A percentile compares a stretch with the other conserved stretches of the same genome.
These are phyloP conservation scores for Pseudococcus longispinus DNA, from an alignment of 2,888 invertebrate species.

Conservation along the genomic window DNA sequence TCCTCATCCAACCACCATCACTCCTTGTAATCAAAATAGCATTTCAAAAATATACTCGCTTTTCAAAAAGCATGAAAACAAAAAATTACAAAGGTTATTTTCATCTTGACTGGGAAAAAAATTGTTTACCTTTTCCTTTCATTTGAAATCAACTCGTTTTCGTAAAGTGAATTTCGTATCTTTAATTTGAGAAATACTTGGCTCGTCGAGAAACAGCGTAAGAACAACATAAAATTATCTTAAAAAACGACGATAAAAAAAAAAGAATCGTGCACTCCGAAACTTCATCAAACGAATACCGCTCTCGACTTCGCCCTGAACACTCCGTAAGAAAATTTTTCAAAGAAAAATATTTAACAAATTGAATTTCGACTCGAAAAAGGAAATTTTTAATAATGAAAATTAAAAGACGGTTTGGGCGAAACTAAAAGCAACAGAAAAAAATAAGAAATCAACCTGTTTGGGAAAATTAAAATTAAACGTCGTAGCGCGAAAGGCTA, in stretches of 20 bases:
- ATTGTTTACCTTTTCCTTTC: neutral
- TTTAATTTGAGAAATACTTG: conserved; percentile 4
- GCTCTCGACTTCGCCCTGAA: neutral
- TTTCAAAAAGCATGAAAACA: neutral
- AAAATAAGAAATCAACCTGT: neutral
- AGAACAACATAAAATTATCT: neutral
- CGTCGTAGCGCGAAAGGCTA: neutral
- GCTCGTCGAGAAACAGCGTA: neutral
- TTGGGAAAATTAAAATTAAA: conserved; percentile 2
- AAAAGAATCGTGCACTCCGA: neutral
- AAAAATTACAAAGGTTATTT: neutral
- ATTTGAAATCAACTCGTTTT: conserved; percentile 4
- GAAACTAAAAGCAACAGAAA: too few relatives aligned
- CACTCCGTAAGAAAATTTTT: neutral
- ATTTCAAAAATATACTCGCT: neutral
- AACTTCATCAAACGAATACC: conserved; percentile 20
- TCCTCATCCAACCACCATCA: neutral
- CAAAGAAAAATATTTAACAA: conserved; percentile 19
- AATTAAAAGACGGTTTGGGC: neutral
- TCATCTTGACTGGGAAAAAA: neutral
- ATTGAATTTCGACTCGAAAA: neutral
- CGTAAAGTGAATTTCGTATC: neutral
- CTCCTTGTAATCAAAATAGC: neutral
- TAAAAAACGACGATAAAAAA: neutral
- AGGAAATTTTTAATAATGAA: conserved; percentile 28